Conservation (phyloP, 2,888 invertebrate species). For the Melanostoma mellinum region DNA sequence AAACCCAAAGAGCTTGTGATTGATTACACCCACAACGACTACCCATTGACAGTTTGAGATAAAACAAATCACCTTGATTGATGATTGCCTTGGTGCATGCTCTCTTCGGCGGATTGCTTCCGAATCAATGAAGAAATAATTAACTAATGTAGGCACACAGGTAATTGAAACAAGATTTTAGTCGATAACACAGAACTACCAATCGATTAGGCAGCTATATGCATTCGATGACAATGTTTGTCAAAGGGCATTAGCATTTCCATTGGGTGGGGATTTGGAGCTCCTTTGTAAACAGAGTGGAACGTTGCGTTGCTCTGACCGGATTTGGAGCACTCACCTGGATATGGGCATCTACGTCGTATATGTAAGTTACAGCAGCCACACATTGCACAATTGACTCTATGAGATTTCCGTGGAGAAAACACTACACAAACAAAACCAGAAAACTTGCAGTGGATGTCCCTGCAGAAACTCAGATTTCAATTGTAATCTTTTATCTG, state of each 20-base stretch:
- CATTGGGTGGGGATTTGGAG: background rate
- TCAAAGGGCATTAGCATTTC: conserved; percentile 46
- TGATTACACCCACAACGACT: conserved; percentile 63
- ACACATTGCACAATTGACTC: too few relatives aligned
- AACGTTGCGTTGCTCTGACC: background rate
- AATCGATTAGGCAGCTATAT: conserved; percentile 50
- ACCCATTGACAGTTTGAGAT: conserved; percentile 73
- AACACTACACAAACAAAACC: conserved; percentile 8
- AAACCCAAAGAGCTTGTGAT: conserved; percentile 72
- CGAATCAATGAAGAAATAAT: conserved; percentile 70
- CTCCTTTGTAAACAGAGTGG: background rate
- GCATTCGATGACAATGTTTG: conserved; percentile 43
- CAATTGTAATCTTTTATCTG: conserved; percentile 69
- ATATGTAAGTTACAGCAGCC: too few relatives aligned
- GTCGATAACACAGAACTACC: conserved; percentile 33
- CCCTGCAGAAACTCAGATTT: conserved; percentile 58
- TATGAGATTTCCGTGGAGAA: background rate
- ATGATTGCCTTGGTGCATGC: conserved; percentile 77
- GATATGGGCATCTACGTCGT: conserved; percentile 10
- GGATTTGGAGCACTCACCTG: background rate
- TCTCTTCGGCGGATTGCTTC: conserved; percentile 46
- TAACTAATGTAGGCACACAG: conserved; percentile 64
- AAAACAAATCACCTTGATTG: conserved; percentile 81
- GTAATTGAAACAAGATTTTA: conserved; percentile 67
- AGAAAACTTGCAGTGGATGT: conserved; percentile 23